A percentile compares a stretch with the other conserved stretches of the same genome.
These are phyloP conservation scores for Mesodorylaimus sp. DNA, from an alignment of 2,888 invertebrate species.

Conservation along the genomic window DNA sequence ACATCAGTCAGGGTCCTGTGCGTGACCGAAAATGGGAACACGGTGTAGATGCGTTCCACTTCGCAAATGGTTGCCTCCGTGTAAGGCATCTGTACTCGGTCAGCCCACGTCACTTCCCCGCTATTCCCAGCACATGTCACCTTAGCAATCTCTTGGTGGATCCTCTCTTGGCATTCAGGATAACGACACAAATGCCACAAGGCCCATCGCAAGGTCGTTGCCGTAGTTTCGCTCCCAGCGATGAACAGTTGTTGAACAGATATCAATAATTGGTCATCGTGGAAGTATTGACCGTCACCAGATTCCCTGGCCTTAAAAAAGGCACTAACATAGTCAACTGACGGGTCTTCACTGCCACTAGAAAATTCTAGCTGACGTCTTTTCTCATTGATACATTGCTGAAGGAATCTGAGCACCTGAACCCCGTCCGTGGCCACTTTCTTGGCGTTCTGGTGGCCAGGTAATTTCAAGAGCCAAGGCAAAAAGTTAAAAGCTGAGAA, in stretches of 20 bases:
- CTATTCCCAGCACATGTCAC: constrained; percentile 17
- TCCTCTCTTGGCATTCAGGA: constrained; percentile 17
- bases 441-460: too few species aligned
- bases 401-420: too few species aligned
- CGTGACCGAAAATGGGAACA: neutral
- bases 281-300: too few species aligned
- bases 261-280: constrained; percentile 10
- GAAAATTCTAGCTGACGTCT: neutral
- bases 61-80: constrained; percentile 2
- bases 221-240: constrained; percentile 13
- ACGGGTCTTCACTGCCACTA: neutral
- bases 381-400: too few species aligned
- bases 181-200: constrained; percentile 9
- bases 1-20: constrained; percentile 1
- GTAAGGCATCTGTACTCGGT: constrained; percentile 1
- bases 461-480: too few species aligned
- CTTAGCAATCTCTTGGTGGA: constrained; percentile 21
- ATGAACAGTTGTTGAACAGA: constrained; percentile 9
- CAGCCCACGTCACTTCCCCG: neutral
- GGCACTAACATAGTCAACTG: constrained; percentile 9
- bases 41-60: neutral
- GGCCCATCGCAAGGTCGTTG: constrained; percentile 12
- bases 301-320: constrained; percentile 8
- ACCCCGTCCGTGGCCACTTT: too few species aligned
- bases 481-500: too few species aligned